Conservation (phyloP, 2,797 vertebrate species). For the Hippocampus kuda region DNA sequence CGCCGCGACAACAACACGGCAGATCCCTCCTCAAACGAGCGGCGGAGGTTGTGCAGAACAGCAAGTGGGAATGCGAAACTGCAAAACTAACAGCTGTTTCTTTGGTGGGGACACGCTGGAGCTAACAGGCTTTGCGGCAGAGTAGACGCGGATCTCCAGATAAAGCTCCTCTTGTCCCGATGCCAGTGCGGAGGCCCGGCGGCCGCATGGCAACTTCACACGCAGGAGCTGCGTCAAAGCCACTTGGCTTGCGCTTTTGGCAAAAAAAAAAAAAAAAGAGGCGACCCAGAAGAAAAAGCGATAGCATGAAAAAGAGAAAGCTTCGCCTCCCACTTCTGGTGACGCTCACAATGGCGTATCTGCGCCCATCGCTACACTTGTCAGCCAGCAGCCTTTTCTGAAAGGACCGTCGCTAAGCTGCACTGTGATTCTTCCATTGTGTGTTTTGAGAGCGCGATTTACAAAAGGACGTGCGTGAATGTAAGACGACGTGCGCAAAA, state of each 20-base stretch:
- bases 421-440: conserved; percentile 51
- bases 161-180: conserved; percentile 58
- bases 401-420: conserved; percentile 48
- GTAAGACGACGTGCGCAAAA: conserved; percentile 22
- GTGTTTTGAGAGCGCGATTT: conserved; percentile 21
- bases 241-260: conserved; percentile 60
- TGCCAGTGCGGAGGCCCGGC: conserved; percentile 54
- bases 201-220: conserved; percentile 61
- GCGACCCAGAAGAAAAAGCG: conserved; percentile 29
- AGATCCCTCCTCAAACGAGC: conserved; percentile 11
- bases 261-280: conserved; percentile 25
- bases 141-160: conserved; percentile 60
- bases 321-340: conserved; percentile 58
- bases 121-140: conserved; percentile 58
- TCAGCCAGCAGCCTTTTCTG: conserved; percentile 60
- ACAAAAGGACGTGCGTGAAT: conserved; percentile 42
- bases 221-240: conserved; percentile 37
- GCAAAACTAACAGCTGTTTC: conserved; percentile 23
- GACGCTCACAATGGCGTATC: conserved; percentile 59
- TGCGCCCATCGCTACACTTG: conserved; percentile 62
- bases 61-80: conserved; percentile 24
- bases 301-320: conserved; percentile 48
- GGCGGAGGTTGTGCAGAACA: conserved; percentile 34
- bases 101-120: conserved; percentile 39
- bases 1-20: conserved; percentile 2